Evolutionary conservation across 53 echinoderm and acorn worm species (phyloP), one percentile per base, ranked within the genome.

Genomic region (Paracentrotus lividus): DNA sequence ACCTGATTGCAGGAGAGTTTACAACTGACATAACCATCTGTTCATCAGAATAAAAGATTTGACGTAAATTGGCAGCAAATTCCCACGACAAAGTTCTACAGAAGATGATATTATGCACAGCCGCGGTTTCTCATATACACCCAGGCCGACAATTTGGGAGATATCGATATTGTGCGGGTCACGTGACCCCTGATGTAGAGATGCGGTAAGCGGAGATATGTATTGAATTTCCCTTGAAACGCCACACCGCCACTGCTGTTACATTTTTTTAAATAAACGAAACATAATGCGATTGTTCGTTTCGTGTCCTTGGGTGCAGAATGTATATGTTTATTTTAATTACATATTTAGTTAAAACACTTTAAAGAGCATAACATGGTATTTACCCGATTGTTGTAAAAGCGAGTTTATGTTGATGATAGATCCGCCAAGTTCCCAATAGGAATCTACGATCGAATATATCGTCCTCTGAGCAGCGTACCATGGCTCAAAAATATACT

Each of bases 21-120:
- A 38, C 72, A 18, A 40, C 72, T 6, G 36, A 72, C 72, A 16
- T 18, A 72, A 72, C 72, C 72, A 72, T 72, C 72, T 72, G 72
- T 72, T 72, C 72, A 72, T 72, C 72, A 38, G 40, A 72, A 72
- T 18, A 10, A 72, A 72, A 40, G 40, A 72, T 40, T 38, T 72
- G 40, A 40, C 72, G 38, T 72, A 72, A 72, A 72, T 72, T 72
- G 72, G 5, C 72, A 0, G 72, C 36, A 6, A 72, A 38, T 72
- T 72, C 72, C 31, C 67, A n/a, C 34, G 67, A 9, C 67, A 72
- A 72, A 72, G 72, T 72, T 38, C 40, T 1, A 34, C 38, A 38
- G 72, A 36, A 72, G 21, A 72, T 67, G 31, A 29, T 31, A 67
- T 67, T 67, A 67, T 27, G 6, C n/a, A 45, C 44, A 29, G 49